phyloP scores from a whole-genome alignment of 2,113 vertebrate species.

The Galeopterus variegatus region DNA sequence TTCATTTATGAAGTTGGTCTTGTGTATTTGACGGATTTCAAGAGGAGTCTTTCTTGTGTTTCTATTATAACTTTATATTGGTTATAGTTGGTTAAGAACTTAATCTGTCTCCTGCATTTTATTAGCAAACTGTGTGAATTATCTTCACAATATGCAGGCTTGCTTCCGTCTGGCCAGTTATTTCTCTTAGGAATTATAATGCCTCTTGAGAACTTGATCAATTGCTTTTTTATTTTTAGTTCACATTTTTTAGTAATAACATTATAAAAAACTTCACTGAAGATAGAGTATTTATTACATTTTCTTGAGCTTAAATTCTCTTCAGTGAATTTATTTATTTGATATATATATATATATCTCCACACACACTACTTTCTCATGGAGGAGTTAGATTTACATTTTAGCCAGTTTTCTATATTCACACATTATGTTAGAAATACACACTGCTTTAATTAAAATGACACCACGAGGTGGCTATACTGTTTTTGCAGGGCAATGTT shows the following conservation, averaged over 20 bases:
- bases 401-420: constrained; percentile 71
- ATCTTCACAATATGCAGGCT: constrained; percentile 54
- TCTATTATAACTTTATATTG: constrained; percentile 68
- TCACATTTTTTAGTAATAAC: constrained; percentile 72
- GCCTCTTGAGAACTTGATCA: constrained; percentile 64
- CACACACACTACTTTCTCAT: constrained; percentile 57
- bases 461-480: background rate
- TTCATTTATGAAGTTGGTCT: constrained; percentile 20
- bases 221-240: constrained; percentile 74
- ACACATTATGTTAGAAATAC: constrained; percentile 63
- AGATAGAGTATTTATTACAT: constrained; percentile 55
- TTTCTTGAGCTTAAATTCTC: constrained; percentile 70
- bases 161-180: constrained; percentile 57
- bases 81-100: constrained; percentile 67
- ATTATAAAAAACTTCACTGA: constrained; percentile 69
- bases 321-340: constrained; percentile 67
- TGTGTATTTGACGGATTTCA: constrained; percentile 56
- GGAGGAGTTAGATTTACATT: constrained; percentile 65
- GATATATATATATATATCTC: constrained; percentile 32
- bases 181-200: constrained; percentile 67
- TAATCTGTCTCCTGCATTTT: constrained; percentile 69
- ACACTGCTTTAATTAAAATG: constrained; percentile 76
- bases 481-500: constrained; percentile 50
- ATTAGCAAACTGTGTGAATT: constrained; percentile 74
- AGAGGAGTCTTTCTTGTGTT: constrained; percentile 34